These are phyloP conservation scores for Aphelenchoides fujianensis DNA, from an alignment of 1,140 invertebrate genomes.

Conservation along the genomic window DNA sequence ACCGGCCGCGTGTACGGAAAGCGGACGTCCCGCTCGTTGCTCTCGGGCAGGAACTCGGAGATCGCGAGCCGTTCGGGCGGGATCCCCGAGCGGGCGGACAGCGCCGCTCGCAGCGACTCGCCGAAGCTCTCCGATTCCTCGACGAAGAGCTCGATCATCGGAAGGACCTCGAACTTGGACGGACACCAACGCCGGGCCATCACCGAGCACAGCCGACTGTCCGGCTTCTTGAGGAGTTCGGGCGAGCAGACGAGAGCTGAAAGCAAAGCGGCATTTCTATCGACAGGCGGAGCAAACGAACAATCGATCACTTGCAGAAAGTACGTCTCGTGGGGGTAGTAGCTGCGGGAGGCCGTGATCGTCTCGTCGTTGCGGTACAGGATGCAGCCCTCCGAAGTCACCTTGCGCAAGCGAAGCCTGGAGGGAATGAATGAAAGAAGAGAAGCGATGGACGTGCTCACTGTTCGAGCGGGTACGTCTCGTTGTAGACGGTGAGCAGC, in stretches of 20 bases:
- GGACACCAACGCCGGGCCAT: constrained; percentile 28
- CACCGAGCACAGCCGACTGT: not conserved
- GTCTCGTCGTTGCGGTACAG: constrained; percentile 4
- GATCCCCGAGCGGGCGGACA: constrained; percentile 6
- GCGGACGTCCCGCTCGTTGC: not conserved
- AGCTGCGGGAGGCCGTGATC: not conserved
- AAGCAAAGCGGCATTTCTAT: not conserved
- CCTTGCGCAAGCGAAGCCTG: constrained; percentile 17
- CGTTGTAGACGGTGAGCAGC: constrained; percentile 1
- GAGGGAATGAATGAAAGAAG: not conserved
- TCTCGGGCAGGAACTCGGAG: constrained; percentile 6
- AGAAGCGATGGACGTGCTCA: not conserved
- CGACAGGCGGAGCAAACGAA: constrained; percentile 2
- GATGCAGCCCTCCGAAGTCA: constrained; percentile 6
- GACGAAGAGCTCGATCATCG: constrained; percentile 23
- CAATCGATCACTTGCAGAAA: constrained; percentile 19
- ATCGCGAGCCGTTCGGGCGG: constrained; percentile 18
- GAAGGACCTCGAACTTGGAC: constrained; percentile 18
- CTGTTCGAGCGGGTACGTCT: constrained; percentile 16
- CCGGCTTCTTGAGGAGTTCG: constrained; percentile 6
- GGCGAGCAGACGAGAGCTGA: not conserved
- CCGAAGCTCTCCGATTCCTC: not conserved
- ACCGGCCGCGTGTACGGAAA: constrained; percentile 22
- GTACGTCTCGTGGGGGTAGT: constrained; percentile 7
- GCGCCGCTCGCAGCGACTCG: constrained; percentile 1